phyloP scores from a whole-genome alignment of 1,140 invertebrate genomes.

The Drosophila subpulchrella region DNA sequence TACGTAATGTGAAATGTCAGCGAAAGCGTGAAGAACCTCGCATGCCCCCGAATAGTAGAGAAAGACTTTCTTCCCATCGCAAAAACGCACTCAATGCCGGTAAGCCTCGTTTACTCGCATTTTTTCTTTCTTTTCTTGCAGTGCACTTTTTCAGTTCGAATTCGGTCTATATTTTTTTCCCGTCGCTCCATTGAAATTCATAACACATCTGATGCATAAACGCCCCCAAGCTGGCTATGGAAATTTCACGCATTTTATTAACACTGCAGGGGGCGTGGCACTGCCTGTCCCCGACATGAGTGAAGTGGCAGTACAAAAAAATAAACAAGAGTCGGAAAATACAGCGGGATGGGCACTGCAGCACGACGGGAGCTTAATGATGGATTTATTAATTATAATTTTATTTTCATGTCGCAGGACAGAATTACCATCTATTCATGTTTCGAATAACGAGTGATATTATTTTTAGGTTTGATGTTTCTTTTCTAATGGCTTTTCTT shows the following conservation, averaged over 20 bases:
- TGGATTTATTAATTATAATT: slow-evolving; percentile 72
- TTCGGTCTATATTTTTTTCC: slow-evolving; percentile 16
- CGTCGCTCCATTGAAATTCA: slow-evolving; percentile 70
- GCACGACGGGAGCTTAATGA: slow-evolving; percentile 30
- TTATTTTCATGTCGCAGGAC: slow-evolving; percentile 37
- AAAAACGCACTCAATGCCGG: slow-evolving; percentile 63
- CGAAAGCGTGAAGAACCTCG: slow-evolving; percentile 66
- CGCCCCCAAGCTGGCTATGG: slow-evolving; percentile 72
- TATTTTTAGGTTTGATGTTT: background rate
- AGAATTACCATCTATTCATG: slow-evolving; percentile 20
- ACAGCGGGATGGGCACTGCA: background rate
- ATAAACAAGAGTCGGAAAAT: background rate
- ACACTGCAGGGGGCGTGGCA: slow-evolving; percentile 39
- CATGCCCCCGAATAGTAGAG: slow-evolving; percentile 2
- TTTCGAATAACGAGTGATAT: background rate
- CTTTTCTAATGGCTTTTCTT: background rate
- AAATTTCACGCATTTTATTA: slow-evolving; percentile 72
- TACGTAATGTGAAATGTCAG: slow-evolving; percentile 81
- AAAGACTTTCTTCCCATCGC: slow-evolving; percentile 13
- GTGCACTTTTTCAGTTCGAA: slow-evolving; percentile 39
- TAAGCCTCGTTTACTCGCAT: slow-evolving; percentile 16
- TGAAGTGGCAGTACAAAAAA: slow-evolving; percentile 7
- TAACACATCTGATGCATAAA: slow-evolving; percentile 81
- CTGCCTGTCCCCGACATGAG: slow-evolving; percentile 4
- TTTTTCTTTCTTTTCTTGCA: slow-evolving; percentile 4